A percentile compares a stretch with the other conserved stretches of the same genome.
Evolutionary conservation across 2,888 invertebrate genomes (phyloP).

Genomic region (Athrips mouffetella): DNA sequence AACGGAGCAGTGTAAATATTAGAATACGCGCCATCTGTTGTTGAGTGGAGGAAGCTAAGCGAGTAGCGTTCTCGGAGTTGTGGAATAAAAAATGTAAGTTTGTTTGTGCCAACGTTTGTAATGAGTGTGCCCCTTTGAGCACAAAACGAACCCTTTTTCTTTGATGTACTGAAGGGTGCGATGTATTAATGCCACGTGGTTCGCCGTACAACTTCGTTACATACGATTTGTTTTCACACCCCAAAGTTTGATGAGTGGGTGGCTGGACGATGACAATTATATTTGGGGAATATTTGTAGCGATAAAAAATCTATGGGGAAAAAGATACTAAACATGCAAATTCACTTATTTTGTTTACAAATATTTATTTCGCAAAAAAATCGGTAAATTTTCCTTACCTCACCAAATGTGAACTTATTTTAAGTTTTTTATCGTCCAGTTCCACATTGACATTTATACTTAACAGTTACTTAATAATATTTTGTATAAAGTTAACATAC

Average conservation of each 20-base stretch:
- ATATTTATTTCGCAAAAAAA: no score
- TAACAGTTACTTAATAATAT: no score
- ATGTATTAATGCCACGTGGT: constrained; percentile 69
- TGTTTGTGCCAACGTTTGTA: constrained; percentile 74
- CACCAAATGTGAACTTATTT: no score
- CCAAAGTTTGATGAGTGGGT: constrained; percentile 59
- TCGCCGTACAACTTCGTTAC: constrained; percentile 72
- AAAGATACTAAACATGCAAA: not conserved
- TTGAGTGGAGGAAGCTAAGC: constrained; percentile 50
- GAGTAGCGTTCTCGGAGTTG: constrained; percentile 31
- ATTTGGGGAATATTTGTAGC: constrained; percentile 27
- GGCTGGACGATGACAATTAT: constrained; percentile 63
- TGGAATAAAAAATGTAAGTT: constrained; percentile 62
- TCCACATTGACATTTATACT: no score
- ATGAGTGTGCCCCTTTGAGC: constrained; percentile 68
- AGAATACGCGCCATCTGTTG: constrained; percentile 69
- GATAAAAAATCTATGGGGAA: not conserved
- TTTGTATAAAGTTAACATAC: constrained; percentile 28
- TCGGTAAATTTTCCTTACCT: no score
- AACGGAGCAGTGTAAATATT: constrained; percentile 50
- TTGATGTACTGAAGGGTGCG: constrained; percentile 75
- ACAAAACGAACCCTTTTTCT: constrained; percentile 63
- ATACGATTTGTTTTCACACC: constrained; percentile 62
- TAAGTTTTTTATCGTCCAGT: no score
- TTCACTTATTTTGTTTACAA: no score